Evolutionary conservation across 1,140 invertebrate genomes (phyloP).

Genomic region (Chionoecetes opilio): DNA sequence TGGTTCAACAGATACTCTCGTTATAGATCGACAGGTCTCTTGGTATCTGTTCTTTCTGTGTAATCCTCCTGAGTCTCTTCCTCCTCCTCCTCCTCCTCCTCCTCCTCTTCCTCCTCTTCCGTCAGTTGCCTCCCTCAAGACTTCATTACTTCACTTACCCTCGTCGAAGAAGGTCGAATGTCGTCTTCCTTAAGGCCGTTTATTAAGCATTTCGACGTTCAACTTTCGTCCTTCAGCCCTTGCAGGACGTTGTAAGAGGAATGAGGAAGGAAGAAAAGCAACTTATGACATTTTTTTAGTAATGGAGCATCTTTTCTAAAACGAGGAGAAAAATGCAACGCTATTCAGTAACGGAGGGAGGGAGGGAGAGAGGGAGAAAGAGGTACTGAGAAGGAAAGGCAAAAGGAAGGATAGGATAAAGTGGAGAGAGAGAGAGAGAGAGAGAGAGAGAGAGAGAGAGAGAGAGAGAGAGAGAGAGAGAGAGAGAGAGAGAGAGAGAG

Average conservation of each 20-base stretch:
- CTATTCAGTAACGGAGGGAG: neutral
- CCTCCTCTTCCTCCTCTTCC: no score
- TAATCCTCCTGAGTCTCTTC: neutral
- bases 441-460: constrained; percentile 43
- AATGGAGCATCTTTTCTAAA: neutral
- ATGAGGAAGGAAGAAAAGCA: neutral
- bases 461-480: neutral
- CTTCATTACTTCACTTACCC: neutral
- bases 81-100: neutral
- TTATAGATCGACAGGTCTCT: no score
- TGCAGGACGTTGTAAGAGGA: neutral
- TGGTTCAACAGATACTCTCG: no score
- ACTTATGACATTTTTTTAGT: neutral
- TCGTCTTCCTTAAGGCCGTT: neutral
- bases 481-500: neutral
- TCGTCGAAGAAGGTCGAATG: neutral
- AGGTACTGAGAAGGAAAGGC: no score
- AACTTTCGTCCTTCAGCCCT: no score
- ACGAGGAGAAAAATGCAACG: neutral
- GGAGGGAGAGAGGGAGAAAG: neutral
- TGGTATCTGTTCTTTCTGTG: no score
- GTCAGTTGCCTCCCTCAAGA: no score
- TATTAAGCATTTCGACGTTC: neutral
- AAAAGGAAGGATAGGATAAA: neutral
- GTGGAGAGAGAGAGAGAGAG: constrained; percentile 55